These are phyloP conservation scores for Acanthisitta chloris DNA, from an alignment of 2,113 vertebrate genomes.

Conservation along the genomic window DNA sequence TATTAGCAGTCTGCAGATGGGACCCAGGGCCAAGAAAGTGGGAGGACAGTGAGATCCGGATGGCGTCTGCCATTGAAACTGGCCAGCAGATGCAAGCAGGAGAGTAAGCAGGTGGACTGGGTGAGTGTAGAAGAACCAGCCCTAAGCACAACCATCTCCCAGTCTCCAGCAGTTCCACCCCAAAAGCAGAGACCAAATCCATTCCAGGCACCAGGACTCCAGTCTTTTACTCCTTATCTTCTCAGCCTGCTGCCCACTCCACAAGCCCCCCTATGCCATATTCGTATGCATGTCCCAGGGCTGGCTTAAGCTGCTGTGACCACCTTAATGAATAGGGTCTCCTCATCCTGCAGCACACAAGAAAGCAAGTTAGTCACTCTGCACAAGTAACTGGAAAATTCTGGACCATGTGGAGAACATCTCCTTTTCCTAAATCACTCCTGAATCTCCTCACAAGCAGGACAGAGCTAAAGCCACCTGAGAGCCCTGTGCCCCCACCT, in stretches of 20 bases:
- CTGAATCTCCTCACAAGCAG: not conserved
- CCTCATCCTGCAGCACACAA: accelerated
- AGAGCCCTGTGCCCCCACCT: not conserved
- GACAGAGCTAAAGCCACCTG: not conserved
- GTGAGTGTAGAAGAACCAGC: not conserved
- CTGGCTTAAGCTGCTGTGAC: not conserved
- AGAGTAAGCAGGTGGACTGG: not conserved
- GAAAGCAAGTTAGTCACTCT: not conserved
- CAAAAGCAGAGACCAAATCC: not conserved
- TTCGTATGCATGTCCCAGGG: not conserved
- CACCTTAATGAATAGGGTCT: not conserved
- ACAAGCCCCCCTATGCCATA: not conserved
- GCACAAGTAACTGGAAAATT: not conserved
- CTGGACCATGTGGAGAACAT: not conserved
- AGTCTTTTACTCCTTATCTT: not conserved
- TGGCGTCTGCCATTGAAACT: not conserved
- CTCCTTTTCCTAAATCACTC: not conserved
- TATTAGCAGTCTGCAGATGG: not conserved
- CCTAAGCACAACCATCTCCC: not conserved
- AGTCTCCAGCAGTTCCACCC: not conserved
- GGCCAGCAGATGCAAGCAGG: not conserved
- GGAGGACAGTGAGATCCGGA: not conserved
- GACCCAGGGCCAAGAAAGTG: not conserved
- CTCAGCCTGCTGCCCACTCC: not conserved
- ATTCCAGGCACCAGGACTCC: not conserved